Evolutionary conservation across 2,113 vertebrate genomes (phyloP).

Genomic region (Ciconia boyciana): DNA sequence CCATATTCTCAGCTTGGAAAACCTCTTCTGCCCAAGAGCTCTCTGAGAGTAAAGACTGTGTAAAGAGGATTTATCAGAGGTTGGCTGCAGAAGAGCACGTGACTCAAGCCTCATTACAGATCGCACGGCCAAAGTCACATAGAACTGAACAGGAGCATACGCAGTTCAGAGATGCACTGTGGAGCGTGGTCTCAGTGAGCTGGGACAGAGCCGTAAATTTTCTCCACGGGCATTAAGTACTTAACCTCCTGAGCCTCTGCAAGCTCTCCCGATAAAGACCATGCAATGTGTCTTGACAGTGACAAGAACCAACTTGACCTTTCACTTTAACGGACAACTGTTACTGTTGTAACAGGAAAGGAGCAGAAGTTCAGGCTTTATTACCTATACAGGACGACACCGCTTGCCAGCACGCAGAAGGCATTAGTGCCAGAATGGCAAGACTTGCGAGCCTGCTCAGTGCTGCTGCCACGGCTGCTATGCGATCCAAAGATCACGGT

Average conservation of each 20-base stretch:
- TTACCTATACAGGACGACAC: accelerated
- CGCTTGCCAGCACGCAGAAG: accelerated
- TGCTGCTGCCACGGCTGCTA: background rate
- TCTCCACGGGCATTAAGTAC: background rate
- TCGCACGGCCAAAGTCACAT: background rate
- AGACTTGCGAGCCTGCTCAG: accelerated
- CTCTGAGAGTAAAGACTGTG: background rate
- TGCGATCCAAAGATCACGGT: background rate
- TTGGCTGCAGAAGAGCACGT: background rate
- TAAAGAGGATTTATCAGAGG: conserved; percentile 46
- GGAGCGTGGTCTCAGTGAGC: accelerated
- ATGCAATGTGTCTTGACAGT: background rate
- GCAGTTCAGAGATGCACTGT: background rate
- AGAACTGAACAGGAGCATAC: accelerated
- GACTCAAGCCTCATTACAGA: background rate
- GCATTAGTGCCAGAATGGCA: background rate
- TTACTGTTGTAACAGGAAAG: background rate
- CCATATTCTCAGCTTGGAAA: background rate
- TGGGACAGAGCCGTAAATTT: background rate
- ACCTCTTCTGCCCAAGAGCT: background rate
- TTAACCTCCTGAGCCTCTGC: background rate
- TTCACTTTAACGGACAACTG: background rate
- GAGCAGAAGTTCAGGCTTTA: background rate
- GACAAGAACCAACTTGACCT: background rate
- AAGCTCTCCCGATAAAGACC: background rate